Conservation (phyloP, 2,888 invertebrate genomes). For the Andrena dorsata region DNA sequence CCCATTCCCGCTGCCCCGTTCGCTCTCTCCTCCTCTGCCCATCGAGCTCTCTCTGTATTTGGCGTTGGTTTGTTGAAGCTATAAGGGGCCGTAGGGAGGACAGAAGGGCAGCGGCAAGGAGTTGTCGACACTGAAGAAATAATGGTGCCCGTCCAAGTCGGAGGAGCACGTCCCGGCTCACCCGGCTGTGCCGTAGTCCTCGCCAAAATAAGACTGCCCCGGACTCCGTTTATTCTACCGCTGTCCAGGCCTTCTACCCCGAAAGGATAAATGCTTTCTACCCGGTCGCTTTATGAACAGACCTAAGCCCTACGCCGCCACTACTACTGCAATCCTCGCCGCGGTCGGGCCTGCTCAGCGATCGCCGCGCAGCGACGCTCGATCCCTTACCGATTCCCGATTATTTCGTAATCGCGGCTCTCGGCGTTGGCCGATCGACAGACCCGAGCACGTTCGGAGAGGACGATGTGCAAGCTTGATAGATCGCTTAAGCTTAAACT, state of each 20-base stretch:
- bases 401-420: conserved; percentile 18
- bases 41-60: conserved; percentile 74
- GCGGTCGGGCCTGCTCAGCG: neutral
- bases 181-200: conserved; percentile 70
- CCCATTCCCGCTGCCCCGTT: neutral
- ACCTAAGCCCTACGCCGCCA: conserved; percentile 44
- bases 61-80: conserved; percentile 75
- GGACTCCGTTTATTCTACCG: conserved; percentile 76
- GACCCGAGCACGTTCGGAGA: neutral
- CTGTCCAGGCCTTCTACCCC: conserved; percentile 73
- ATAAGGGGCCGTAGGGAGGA: conserved; percentile 70
- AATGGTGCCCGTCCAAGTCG: conserved; percentile 76
- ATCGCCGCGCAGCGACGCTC: neutral
- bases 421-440: neutral
- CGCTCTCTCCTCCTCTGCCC: neutral
- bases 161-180: conserved; percentile 61
- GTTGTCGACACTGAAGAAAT: conserved; percentile 81
- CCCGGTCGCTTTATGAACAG: conserved; percentile 69
- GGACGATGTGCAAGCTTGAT: neutral
- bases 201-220: conserved; percentile 80
- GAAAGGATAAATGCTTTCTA: conserved; percentile 76
- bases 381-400: neutral
- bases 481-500: conserved; percentile 6
- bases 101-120: conserved; percentile 74
- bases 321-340: conserved; percentile 34